phyloP scores from a whole-genome alignment of 2,113 vertebrate genomes.

The Odocoileus virginianus region DNA sequence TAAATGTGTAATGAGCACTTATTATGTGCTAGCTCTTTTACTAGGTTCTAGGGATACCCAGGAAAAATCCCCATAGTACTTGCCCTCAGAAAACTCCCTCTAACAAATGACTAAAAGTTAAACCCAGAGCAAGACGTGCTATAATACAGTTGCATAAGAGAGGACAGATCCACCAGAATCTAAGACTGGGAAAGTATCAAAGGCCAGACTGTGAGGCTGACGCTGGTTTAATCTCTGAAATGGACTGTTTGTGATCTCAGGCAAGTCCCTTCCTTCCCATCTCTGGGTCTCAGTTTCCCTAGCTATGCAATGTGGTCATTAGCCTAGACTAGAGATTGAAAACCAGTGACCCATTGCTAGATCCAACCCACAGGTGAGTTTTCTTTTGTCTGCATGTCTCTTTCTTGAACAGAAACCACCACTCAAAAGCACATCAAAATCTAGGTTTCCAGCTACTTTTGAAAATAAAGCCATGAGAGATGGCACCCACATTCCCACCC shows the following conservation, averaged over 20 bases:
- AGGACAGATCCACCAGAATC: background rate
- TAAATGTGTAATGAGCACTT: background rate
- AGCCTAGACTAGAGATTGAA: background rate
- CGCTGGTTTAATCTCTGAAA: background rate
- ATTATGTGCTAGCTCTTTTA: rapidly evolving
- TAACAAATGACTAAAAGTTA: background rate
- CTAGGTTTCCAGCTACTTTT: background rate
- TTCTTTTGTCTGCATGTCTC: background rate
- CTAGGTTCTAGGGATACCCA: background rate
- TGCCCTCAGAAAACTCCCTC: background rate
- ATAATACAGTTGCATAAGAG: rapidly evolving
- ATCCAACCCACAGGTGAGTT: no score
- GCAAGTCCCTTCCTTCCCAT: background rate
- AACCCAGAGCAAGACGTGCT: background rate
- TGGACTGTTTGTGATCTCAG: background rate
- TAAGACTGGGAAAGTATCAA: background rate
- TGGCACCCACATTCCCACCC: rapidly evolving
- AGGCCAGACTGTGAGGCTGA: rapidly evolving
- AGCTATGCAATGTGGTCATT: background rate
- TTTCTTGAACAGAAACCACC: background rate
- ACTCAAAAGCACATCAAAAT: background rate
- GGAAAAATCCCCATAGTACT: background rate
- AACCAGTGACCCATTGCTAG: background rate
- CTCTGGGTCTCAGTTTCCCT: background rate
- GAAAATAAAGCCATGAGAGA: background rate